phyloP scores from a whole-genome alignment of 2,888 invertebrate genomes.

The Frankliniella intonsa region DNA sequence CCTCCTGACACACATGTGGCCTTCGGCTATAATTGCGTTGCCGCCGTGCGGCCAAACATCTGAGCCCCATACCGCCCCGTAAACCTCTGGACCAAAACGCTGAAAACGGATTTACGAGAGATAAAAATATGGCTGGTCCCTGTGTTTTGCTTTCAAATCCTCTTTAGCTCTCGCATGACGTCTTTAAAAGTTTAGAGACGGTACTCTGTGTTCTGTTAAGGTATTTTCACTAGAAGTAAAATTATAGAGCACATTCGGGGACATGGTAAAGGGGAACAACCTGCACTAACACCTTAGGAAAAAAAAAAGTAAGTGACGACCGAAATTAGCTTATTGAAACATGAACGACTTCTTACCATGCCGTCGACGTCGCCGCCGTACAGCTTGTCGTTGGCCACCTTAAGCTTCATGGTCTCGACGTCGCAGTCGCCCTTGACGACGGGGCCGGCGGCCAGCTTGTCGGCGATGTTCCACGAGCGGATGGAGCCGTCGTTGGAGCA shows the following conservation, averaged over 20 bases:
- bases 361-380: constrained; percentile 61
- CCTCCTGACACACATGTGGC: not conserved
- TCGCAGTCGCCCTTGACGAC: constrained; percentile 44
- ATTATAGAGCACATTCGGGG: too few species aligned
- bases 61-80: not conserved
- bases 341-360: constrained; percentile 49
- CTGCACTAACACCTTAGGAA: not conserved
- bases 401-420: constrained; percentile 49
- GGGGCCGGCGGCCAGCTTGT: constrained; percentile 44
- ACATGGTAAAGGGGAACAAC: too few species aligned
- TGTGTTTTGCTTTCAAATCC: too few species aligned
- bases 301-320: constrained; percentile 20
- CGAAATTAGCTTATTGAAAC: not conserved
- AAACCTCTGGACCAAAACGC: too few species aligned
- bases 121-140: too few species aligned
- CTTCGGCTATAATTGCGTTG: constrained; percentile 18
- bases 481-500: constrained; percentile 62
- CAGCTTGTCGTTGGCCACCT: constrained; percentile 46
- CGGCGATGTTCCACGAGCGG: constrained; percentile 54
- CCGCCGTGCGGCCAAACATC: not conserved
- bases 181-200: too few species aligned
- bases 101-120: too few species aligned
- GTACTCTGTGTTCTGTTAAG: too few species aligned
- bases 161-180: too few species aligned
- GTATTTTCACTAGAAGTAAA: too few species aligned